Evolutionary conservation across 2,888 invertebrate genomes (phyloP), one percentile per base, ranked within the genome.

Genomic region (Hemaris fuciformis): DNA sequence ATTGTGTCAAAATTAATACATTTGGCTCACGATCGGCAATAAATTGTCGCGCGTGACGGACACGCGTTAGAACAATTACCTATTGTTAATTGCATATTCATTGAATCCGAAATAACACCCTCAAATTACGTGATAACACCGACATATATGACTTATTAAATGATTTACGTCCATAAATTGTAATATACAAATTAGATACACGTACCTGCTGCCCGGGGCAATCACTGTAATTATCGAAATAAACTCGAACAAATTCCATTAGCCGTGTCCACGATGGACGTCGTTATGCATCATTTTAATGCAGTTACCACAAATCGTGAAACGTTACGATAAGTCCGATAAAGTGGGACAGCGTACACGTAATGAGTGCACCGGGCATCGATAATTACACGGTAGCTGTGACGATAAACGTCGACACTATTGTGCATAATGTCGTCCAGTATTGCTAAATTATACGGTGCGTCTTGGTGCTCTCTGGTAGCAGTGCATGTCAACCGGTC

Each of bases 381-480:
- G 80, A 85, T 90, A 91, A 91, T 90, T 90, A 81, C 73, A 87
- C 80, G 80, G 85, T 84, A 84, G 85, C 79, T 59, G 76, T 71
- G 78, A 77, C 76, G 88, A 86, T 87, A 88, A 86, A 77, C 79
- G 81, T 79, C 84, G 77, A 79, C 83, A 85, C 89, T 85, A 89
- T 87, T 86, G 86, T 88, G 84, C 84, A 83, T 89, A 89, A 90
- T 89, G 81, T 85, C 81, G 81, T 79, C 77, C 85, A 79, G 78
- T 80, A 88, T 87, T 85, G 84, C 85, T 80, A 86, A 90, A 91
- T 89, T 89, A 90, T 84, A 87, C 76, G 31, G 53, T 53, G 31
- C 27, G 53, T 27, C n/a, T n/a, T 31, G 31, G 81, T 75, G 68
- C 71, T 59, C 62, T 63, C 64, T 64, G 63, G 60, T 68, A 67